Conservation (phyloP, 1,140 invertebrate species). For the Luehdorfia chinensis region DNA sequence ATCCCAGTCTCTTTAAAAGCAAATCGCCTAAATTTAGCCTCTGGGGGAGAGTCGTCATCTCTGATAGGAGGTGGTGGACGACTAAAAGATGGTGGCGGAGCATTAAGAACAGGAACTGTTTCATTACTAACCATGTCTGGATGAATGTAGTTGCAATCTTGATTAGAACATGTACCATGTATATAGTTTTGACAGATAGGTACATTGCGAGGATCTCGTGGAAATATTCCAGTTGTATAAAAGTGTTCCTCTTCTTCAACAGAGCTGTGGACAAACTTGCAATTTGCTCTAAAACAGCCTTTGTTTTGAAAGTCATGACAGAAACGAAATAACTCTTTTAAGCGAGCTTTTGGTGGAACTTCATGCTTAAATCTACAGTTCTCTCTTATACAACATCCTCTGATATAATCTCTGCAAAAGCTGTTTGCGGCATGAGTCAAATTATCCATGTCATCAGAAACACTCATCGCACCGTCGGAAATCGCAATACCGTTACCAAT, state of each 20-base stretch:
- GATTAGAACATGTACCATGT: slow-evolving; percentile 46
- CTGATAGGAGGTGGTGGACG: slow-evolving; percentile 45
- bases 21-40: slow-evolving; percentile 61
- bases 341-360: slow-evolving; percentile 44
- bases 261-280: slow-evolving; percentile 60
- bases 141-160: slow-evolving; percentile 54
- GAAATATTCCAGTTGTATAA: slow-evolving; percentile 51
- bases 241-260: slow-evolving; percentile 62
- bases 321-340: slow-evolving; percentile 64
- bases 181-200: slow-evolving; percentile 50
- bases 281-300: slow-evolving; percentile 61
- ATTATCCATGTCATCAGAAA: slow-evolving; percentile 41
- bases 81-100: slow-evolving; percentile 41
- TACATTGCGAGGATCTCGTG: slow-evolving; percentile 36
- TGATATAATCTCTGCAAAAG: slow-evolving; percentile 62
- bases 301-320: slow-evolving; percentile 72
- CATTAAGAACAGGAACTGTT: slow-evolving; percentile 27
- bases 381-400: slow-evolving; percentile 55
- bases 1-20: slow-evolving; percentile 48
- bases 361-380: slow-evolving; percentile 64
- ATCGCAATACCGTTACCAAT: slow-evolving; percentile 30
- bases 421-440: slow-evolving; percentile 31
- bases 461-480: slow-evolving; percentile 34
- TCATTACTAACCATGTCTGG: slow-evolving; percentile 44
- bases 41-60: slow-evolving; percentile 62